Percentiles rank a stretch among this genome's conserved stretches.
These are phyloP conservation scores for Phylloscopus collybita DNA, from an alignment of 2,797 vertebrate genomes.

Conservation along the genomic window DNA sequence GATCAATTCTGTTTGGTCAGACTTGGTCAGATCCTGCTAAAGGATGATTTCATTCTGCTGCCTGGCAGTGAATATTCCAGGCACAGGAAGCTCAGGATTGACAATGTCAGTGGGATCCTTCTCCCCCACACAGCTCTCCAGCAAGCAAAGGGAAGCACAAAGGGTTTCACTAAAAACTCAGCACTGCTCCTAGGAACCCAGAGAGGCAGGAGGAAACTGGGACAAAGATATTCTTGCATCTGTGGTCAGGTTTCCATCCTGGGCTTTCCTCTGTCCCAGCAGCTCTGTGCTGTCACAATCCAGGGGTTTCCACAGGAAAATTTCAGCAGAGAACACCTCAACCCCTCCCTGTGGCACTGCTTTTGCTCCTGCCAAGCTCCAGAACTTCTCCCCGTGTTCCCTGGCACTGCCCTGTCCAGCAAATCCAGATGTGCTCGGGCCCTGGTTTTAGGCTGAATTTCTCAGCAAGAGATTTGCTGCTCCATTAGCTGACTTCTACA, in stretches of 20 bases:
- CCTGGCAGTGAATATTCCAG: neutral
- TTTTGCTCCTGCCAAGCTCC: neutral
- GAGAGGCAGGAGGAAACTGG: neutral
- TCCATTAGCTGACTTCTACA: neutral
- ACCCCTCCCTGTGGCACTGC: neutral
- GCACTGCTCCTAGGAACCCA: rapidly evolving
- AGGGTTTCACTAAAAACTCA: neutral
- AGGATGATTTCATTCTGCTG: neutral
- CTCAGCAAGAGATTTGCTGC: neutral
- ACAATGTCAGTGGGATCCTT: neutral
- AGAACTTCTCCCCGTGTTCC: neutral
- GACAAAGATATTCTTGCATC: neutral
- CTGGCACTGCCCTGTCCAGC: neutral
- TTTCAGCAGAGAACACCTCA: too few species aligned
- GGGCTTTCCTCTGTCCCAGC: neutral
- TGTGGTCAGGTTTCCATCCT: neutral
- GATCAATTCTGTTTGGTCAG: neutral
- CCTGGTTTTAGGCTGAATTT: neutral
- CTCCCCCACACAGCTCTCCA: neutral
- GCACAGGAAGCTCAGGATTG: neutral
- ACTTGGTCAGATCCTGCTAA: neutral
- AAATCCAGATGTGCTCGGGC: rapidly evolving
- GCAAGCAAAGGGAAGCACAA: too few species aligned
- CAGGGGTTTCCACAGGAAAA: neutral
- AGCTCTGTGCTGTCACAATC: neutral